Evolutionary conservation across 2,113 vertebrate species (phyloP).

Genomic region (Arenaria interpres): DNA sequence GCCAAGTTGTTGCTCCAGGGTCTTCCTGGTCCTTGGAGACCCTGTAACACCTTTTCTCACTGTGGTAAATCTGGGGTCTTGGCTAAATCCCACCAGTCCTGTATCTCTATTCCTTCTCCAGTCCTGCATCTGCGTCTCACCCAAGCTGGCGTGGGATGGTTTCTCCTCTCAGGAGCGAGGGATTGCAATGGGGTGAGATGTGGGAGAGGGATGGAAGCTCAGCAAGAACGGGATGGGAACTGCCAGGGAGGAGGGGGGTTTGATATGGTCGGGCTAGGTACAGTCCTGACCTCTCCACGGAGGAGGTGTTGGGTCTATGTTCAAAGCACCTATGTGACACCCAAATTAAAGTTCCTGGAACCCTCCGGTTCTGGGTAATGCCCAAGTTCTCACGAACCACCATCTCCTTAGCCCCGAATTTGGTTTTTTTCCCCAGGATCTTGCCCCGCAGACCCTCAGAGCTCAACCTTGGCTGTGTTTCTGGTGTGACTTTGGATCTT

Average conservation of each 20-base stretch:
- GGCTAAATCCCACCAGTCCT: background rate
- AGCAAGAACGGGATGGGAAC: background rate
- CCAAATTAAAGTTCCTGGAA: background rate
- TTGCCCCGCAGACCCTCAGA: background rate
- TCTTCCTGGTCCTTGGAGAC: background rate
- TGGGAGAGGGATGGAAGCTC: background rate
- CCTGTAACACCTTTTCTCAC: background rate
- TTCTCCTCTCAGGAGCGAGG: background rate
- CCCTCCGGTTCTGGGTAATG: background rate
- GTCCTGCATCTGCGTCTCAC: background rate
- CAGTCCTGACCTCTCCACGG: background rate
- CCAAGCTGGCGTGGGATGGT: background rate
- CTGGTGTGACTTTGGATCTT: background rate
- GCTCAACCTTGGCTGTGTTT: background rate
- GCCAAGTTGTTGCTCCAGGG: background rate
- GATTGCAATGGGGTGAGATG: background rate
- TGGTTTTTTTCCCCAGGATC: background rate
- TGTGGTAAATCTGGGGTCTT: background rate
- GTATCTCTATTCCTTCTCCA: fast-evolving
- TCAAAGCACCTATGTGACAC: fast-evolving
- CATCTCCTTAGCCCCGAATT: background rate
- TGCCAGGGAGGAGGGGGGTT: background rate
- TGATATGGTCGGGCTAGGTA: fast-evolving
- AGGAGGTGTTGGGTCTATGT: background rate
- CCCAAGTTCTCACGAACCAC: fast-evolving